These are phyloP conservation scores for Musca domestica DNA, from an alignment of 1,140 invertebrate genomes.

Conservation along the genomic window DNA sequence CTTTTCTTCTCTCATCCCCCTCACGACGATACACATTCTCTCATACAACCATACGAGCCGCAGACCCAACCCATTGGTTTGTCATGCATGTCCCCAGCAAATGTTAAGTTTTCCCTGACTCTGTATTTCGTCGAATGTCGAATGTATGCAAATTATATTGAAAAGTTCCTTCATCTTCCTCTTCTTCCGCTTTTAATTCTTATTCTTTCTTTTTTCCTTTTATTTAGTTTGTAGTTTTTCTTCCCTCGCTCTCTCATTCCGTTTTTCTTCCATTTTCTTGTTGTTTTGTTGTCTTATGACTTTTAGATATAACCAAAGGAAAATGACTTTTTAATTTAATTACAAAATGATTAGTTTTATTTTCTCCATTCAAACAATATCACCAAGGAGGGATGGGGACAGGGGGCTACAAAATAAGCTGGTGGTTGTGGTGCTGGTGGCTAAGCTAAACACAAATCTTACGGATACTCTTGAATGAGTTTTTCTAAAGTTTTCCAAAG, in stretches of 20 bases:
- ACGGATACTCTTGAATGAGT: too few species aligned
- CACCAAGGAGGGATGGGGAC: too few species aligned
- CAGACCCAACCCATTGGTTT: not conserved
- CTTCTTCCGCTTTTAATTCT: too few species aligned
- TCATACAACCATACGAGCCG: too few species aligned
- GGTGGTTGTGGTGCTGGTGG: too few species aligned
- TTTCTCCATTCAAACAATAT: conserved; percentile 5
- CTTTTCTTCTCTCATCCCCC: too few species aligned
- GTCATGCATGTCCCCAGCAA: conserved; percentile 2
- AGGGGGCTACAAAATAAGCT: too few species aligned
- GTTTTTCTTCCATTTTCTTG: not conserved
- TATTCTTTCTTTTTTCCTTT: not conserved
- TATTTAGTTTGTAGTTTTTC: not conserved
- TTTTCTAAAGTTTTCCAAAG: too few species aligned
- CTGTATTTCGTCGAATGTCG: not conserved
- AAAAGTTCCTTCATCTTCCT: not conserved
- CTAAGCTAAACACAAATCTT: too few species aligned
- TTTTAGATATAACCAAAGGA: conserved; percentile 14
- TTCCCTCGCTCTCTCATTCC: too few species aligned
- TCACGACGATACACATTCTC: not conserved
- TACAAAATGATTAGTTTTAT: conserved; percentile 22
- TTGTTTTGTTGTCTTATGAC: conserved; percentile 5
- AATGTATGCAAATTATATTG: conserved; percentile 22
- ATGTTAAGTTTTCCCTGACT: conserved; percentile 2
- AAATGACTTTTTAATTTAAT: conserved; percentile 23